Base-by-base conservation (phyloP, 2,888 invertebrate species). In the Lasioglossum pauxillum region DNA sequence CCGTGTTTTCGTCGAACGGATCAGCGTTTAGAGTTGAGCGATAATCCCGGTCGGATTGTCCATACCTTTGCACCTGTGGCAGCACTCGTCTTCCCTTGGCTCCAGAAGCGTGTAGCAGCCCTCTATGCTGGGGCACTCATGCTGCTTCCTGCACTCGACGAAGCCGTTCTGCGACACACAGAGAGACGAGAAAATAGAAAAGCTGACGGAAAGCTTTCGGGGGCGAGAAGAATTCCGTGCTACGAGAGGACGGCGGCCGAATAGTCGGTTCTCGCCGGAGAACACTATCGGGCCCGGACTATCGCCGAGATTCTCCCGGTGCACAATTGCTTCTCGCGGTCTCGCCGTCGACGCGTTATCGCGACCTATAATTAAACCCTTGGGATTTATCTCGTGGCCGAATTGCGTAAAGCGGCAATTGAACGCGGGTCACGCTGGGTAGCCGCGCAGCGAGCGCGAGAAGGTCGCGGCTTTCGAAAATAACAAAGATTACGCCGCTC, bases 61-160 rank as follows among this genome's bases (percentile, higher is more conserved):
- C 31, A 31, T 94, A 97, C 97, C 97, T 97, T 98, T 98, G 95
- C 98, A 98, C 93, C 97, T 97, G 89, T 97, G 97, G 94, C 98
- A 98, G 95, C 98, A 98, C 71, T 97, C 97, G 91, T 97, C 97
- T 75, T 97, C 96, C 67, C 97, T 97, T 95, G 97, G 97, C 90
- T 97, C 96, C 77, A 96, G 95, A 60, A 97, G 96, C 95, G 98
- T 97, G 93, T 98, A 98, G 93, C 98, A 99, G 90, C 98, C 98
- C 90, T 98, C 98, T 93, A 97, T 97, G 92, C 97, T 96, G 80
- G 98, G 98, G 95, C 99, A 99, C 71, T 71, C 78, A 60, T 96
- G 95, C 95, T 96, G 97, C 92, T 96, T 97, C 90, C 96, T 96
- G 94, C 99, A 99, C 95, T 98, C 97, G 78, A 98, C 98, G 94